phyloP scores from a whole-genome alignment of 2,113 vertebrate genomes.

The Thymallus thymallus region DNA sequence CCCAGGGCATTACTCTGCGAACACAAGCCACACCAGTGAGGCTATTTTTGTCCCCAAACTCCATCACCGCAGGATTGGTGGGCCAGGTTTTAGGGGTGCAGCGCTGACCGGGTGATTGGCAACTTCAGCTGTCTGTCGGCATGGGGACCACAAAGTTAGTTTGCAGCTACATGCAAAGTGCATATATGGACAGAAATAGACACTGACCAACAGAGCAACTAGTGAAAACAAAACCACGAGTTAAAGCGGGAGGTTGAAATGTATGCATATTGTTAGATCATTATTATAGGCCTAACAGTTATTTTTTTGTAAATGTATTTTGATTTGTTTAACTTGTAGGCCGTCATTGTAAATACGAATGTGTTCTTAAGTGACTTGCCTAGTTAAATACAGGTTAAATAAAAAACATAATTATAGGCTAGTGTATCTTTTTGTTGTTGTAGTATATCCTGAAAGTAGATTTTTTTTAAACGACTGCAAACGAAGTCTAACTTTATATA shows the following conservation, averaged over 20 bases:
- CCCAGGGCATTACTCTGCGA: constrained; percentile 43
- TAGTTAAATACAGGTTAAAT: too few relatives aligned
- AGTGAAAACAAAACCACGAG: not conserved
- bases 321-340: too few relatives aligned
- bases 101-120: constrained; percentile 64
- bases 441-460: too few relatives aligned
- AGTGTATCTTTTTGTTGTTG: too few relatives aligned
- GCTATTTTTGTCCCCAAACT: constrained; percentile 65
- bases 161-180: constrained; percentile 35
- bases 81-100: constrained; percentile 40
- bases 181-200: constrained; percentile 69
- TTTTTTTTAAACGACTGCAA: not conserved
- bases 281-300: too few relatives aligned
- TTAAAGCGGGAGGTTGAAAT: not conserved
- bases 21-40: constrained; percentile 25
- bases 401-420: too few relatives aligned
- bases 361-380: too few relatives aligned
- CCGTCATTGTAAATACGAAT: too few relatives aligned
- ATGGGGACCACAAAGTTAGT: constrained; percentile 28
- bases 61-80: constrained; percentile 63
- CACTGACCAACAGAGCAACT: constrained; percentile 35
- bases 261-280: not conserved
- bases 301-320: not conserved
- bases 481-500: not conserved
- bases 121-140: constrained; percentile 68